Evolutionary conservation across 2,113 vertebrate species (phyloP), one percentile per base, ranked within the genome.

Genomic region (Ciconia maguari): DNA sequence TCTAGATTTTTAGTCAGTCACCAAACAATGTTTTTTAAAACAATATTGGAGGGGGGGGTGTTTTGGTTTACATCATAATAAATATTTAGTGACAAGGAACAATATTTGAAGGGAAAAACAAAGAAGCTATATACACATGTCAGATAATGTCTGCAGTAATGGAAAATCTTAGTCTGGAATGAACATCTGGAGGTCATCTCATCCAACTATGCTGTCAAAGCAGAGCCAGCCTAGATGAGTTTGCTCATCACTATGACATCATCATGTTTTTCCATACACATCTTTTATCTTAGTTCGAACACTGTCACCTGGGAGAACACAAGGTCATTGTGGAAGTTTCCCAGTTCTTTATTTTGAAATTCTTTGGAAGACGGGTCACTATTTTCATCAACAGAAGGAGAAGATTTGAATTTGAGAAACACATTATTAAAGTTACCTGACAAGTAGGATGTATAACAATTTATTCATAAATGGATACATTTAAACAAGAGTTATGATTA

Each of bases 141-240:
- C 68, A 83, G 38, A 51, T n/a, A 55, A 82, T 17, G 18, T 68
- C 41, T 46, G 77, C 58, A 69, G n/a, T 34, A 19, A 15, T 82
- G 57, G 62, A 84, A 89, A 48, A 48, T 60, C 25, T 58, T 70
- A 46, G 13, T 38, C 61, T 82, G 55, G 36, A 87, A 62, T 24
- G 64, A 93, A 78, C 87, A 96, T 83, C 83, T 95, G 94, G 87
- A 94, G 84, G 8, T 83, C 49, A 77, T 83, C 87, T 93, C 44
- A 52, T 72, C 75, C 87, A 79, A 20, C 46, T 58, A 7, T 46
- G 15, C 42, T 60, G 61, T 61, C 70, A 90, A 61, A 92, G 55
- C 60, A 71, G 30, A 62, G 64, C 51, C 76, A 81, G 38, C 15
- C 58, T 65, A 55, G 44, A 82, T 42, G 46, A 69, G 41, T 83